Conservation (phyloP, 2,888 invertebrate species). For the Lycophotia porphyrea region DNA sequence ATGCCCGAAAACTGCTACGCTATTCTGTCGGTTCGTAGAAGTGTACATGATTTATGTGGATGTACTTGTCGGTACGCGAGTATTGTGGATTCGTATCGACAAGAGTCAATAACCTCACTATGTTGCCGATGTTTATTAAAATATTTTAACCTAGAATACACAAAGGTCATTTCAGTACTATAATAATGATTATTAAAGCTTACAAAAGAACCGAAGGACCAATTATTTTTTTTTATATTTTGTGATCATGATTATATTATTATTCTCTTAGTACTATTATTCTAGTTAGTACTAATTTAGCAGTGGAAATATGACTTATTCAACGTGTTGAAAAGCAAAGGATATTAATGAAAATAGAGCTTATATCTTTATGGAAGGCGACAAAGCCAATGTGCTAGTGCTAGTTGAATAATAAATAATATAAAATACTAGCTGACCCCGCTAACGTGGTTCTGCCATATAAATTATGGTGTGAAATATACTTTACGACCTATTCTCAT, state of each 20-base stretch:
- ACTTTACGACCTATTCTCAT: too few species aligned
- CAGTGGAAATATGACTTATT: too few species aligned
- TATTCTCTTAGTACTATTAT: background rate
- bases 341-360: background rate
- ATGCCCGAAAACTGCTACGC: background rate
- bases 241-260: background rate
- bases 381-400: constrained; percentile 5
- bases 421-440: too few species aligned
- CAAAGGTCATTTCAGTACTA: constrained; percentile 5
- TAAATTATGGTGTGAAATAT: too few species aligned
- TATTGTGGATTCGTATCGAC: constrained; percentile 24
- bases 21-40: constrained; percentile 27
- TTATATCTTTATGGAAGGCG: background rate
- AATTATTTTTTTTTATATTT: background rate
- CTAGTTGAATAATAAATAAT: constrained; percentile 37
- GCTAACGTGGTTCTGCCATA: too few species aligned
- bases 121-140: background rate
- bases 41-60: constrained; percentile 38
- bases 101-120: constrained; percentile 23
- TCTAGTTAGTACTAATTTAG: background rate
- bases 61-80: background rate
- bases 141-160: constrained; percentile 1
- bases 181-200: constrained; percentile 5
- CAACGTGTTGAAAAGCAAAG: background rate
- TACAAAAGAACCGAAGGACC: background rate